Conservation (phyloP, 2,797 vertebrate genomes). For the Columba guinea region DNA sequence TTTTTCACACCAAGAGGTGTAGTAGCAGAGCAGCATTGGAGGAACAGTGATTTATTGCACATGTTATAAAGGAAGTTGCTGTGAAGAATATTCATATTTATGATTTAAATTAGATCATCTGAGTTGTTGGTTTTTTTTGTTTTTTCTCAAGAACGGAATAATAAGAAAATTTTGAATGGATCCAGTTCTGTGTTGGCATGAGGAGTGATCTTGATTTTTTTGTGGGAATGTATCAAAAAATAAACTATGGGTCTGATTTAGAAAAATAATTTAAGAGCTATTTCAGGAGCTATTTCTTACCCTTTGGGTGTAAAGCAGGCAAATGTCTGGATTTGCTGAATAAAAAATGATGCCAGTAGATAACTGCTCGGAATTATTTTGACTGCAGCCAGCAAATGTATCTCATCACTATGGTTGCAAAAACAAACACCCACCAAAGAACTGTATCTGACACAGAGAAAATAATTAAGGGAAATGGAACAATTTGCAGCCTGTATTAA, state of each 20-base stretch:
- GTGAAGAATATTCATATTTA: constrained; percentile 12
- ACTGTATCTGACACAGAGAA: constrained; percentile 14
- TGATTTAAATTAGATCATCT: not conserved
- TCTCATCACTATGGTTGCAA: constrained; percentile 70
- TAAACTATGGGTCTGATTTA: not conserved
- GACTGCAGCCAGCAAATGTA: constrained; percentile 53
- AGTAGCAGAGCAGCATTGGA: not conserved
- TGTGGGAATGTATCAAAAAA: not conserved
- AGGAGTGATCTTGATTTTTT: not conserved
- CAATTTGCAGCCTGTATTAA: constrained; percentile 45
- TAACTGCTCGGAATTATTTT: constrained; percentile 64
- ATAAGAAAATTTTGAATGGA: not conserved
- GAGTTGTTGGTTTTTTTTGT: too few species aligned
- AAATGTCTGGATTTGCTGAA: constrained; percentile 3
- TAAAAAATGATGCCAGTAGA: constrained; percentile 46
- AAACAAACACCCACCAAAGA: constrained; percentile 63
- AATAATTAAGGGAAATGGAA: constrained; percentile 70
- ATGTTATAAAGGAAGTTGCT: not conserved
- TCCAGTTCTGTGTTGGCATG: not conserved
- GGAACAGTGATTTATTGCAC: constrained; percentile 22
- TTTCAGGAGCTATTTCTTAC: not conserved
- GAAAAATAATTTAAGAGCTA: constrained; percentile 15
- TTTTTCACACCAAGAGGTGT: not conserved
- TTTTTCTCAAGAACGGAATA: not conserved
- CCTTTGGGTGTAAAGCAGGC: constrained; percentile 41